These are phyloP conservation scores for Bombycilla garrulus DNA, from an alignment of 2,113 vertebrate genomes.

Conservation along the genomic window DNA sequence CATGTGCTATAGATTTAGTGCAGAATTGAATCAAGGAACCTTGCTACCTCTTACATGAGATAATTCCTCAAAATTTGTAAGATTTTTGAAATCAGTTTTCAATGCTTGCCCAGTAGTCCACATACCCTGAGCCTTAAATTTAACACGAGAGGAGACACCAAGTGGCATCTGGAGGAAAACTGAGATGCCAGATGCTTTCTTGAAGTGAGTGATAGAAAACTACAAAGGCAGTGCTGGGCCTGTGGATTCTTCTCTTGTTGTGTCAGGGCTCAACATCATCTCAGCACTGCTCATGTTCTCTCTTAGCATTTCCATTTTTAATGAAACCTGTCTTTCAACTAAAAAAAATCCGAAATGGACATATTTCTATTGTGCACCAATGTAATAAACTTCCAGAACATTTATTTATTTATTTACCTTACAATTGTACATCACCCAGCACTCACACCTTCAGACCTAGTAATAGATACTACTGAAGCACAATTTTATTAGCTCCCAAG, in stretches of 20 bases:
- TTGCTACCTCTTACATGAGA: fast-evolving
- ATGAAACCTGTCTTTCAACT: neutral
- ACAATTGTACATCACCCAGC: fast-evolving
- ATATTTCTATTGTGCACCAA: neutral
- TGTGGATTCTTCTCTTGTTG: neutral
- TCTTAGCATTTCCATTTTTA: neutral
- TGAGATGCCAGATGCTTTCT: neutral
- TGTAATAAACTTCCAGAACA: neutral
- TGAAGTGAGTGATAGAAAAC: neutral
- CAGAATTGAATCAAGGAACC: neutral
- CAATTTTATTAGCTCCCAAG: too few relatives aligned
- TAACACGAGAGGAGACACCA: neutral
- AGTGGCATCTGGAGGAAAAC: neutral
- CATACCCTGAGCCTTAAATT: neutral
- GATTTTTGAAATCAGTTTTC: neutral
- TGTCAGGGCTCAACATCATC: neutral
- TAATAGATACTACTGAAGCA: neutral
- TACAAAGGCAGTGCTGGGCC: neutral
- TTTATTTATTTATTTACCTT: neutral
- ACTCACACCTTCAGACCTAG: neutral
- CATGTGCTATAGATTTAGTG: neutral
- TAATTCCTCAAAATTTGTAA: neutral
- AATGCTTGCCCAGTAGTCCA: neutral
- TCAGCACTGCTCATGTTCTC: fast-evolving
- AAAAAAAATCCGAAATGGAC: neutral